phyloP scores from a whole-genome alignment of 2,113 vertebrate genomes.

The Eudyptes chrysolophus region DNA sequence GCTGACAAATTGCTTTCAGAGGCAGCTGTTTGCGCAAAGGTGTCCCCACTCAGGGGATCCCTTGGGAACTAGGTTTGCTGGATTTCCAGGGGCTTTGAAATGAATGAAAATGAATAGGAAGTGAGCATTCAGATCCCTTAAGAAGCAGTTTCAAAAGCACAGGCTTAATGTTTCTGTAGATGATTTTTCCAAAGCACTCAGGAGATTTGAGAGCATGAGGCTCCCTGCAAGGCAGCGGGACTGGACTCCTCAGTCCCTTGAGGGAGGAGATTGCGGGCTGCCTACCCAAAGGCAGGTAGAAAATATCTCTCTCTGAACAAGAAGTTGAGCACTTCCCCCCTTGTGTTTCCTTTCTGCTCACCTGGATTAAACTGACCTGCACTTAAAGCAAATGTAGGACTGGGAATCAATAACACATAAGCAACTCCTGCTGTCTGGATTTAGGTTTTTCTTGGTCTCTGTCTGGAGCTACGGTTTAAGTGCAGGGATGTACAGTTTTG shows the following conservation, averaged over 20 bases:
- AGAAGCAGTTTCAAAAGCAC: background rate
- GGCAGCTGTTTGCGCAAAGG: background rate
- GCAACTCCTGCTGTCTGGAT: background rate
- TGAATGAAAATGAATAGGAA: background rate
- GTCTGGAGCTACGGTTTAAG: background rate
- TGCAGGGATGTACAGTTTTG: background rate
- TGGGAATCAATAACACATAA: background rate
- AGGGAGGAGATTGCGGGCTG: background rate
- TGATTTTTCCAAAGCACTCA: background rate
- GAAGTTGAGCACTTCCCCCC: background rate
- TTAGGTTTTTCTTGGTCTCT: background rate
- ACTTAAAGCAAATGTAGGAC: background rate
- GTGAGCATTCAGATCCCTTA: background rate
- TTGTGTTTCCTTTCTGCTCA: background rate
- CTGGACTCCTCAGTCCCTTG: background rate
- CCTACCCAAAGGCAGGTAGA: background rate
- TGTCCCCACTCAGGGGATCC: background rate
- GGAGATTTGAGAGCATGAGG: background rate
- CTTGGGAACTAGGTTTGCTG: background rate
- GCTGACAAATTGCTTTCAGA: background rate
- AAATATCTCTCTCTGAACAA: background rate
- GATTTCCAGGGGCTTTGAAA: background rate
- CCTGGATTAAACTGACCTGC: background rate
- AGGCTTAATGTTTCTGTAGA: background rate
- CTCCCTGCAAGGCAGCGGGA: background rate